Base-by-base conservation (phyloP, 2,888 invertebrate species). In the Tetrapedia diversipes region DNA sequence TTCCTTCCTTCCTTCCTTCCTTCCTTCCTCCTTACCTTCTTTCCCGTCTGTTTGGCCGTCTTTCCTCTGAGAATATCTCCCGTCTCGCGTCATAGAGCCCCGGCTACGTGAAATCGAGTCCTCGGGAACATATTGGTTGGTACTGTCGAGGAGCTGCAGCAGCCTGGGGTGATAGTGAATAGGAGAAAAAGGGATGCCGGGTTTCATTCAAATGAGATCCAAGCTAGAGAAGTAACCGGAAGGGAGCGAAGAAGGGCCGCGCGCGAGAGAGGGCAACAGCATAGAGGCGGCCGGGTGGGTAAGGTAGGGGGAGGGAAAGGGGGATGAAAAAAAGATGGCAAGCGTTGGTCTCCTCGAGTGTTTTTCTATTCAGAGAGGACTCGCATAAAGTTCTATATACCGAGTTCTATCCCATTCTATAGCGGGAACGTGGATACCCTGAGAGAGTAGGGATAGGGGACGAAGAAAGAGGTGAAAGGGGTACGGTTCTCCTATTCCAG, bases 191-290 rank as follows among this genome's bases (percentile, higher is more conserved):
- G 70, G 82, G 81, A 82, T 67, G 69, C 56, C 78, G 74, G 83
- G 84, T 87, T 87, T 88, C 88, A 89, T 89, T 88, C 87, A 89
- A 90, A 90, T 89, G 88, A 90, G 89, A 90, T 90, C 83, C 86
- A 63, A 65, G 65, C 60, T 77, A 71, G 75, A 65, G 64, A 78
- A 73, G 68, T 61, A 65, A 54, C 41, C 53, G 53, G 43, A 34
- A 41, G 22, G 47, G 60, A 24, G 22, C 27, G 71, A 41, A 41
- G 56, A 39, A 65, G 69, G 77, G 64, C 49, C 56, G 72, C 65
- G 54, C 53, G 27, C 27, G 77, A 29, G 80, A 53, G 60, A 74
- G 64, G 80, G 72, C 60, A 56, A 60, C 56, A 65, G 65, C 56
- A 67, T 32, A 22, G 61, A 74, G 65, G 34, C 63, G 14, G 63